phyloP scores from a whole-genome alignment of 1,140 invertebrate genomes.

The Ruditapes philippinarum region DNA sequence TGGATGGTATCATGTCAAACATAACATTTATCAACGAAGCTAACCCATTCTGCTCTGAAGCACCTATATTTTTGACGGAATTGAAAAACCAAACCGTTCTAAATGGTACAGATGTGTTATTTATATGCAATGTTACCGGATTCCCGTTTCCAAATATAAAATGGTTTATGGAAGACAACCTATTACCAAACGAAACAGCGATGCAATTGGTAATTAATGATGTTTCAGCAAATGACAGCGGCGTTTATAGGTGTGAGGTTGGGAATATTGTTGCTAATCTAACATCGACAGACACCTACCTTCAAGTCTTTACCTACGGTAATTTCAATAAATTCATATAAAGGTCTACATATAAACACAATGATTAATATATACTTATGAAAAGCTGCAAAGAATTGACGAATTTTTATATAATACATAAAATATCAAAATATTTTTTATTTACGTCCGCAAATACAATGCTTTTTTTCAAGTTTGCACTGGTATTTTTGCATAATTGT shows the following conservation, averaged over 20 bases:
- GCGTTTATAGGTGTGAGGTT: neutral
- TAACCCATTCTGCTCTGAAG: slow-evolving; percentile 46
- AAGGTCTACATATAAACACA: too few relatives aligned
- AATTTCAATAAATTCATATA: neutral
- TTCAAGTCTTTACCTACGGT: neutral
- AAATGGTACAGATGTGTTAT: neutral
- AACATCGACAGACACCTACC: neutral
- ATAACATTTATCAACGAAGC: neutral
- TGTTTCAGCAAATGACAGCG: slow-evolving; percentile 3
- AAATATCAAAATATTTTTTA: neutral
- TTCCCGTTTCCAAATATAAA: slow-evolving; percentile 6
- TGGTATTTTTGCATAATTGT: too few relatives aligned
- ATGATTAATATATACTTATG: too few relatives aligned
- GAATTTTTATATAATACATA: too few relatives aligned
- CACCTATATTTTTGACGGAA: neutral
- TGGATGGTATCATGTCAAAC: neutral
- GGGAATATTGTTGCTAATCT: slow-evolving; percentile 36
- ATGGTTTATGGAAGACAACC: slow-evolving; percentile 11
- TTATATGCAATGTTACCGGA: slow-evolving; percentile 6
- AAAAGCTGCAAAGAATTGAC: too few relatives aligned
- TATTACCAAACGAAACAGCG: neutral
- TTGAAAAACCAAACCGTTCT: slow-evolving; percentile 8
- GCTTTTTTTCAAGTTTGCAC: too few relatives aligned
- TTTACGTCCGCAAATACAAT: neutral
- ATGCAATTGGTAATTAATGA: neutral